Evolutionary conservation across 2,888 invertebrate genomes (phyloP).

Genomic region (Ctenicera cuprea): DNA sequence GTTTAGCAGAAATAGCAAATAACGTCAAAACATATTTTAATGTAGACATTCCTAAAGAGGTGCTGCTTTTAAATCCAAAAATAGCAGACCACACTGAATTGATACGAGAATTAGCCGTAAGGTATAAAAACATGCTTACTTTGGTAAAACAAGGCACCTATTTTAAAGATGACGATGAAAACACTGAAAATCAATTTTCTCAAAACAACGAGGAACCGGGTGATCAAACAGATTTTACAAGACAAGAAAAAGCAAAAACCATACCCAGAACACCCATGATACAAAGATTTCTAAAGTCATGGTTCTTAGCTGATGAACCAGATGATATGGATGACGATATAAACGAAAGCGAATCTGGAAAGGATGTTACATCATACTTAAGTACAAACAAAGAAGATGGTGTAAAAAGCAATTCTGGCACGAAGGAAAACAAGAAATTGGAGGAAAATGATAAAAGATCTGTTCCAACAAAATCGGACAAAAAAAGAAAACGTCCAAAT

Average conservation of each 20-base stretch:
- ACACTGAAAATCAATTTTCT: background rate
- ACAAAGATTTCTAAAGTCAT: constrained; percentile 42
- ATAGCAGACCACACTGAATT: constrained; percentile 73
- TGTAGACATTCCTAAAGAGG: constrained; percentile 75
- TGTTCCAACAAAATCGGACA: constrained; percentile 10
- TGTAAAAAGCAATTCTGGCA: too few species aligned
- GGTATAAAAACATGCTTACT: constrained; percentile 45
- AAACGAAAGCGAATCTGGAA: background rate
- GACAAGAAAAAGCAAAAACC: constrained; percentile 4
- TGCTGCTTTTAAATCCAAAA: constrained; percentile 75
- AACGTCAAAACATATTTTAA: constrained; percentile 68
- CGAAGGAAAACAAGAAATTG: too few species aligned
- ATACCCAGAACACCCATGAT: constrained; percentile 38
- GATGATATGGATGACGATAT: constrained; percentile 4
- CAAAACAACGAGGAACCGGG: too few species aligned
- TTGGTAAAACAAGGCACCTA: constrained; percentile 43
- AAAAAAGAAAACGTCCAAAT: constrained; percentile 12
- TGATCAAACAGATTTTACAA: constrained; percentile 3
- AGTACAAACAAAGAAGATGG: background rate
- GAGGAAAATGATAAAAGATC: background rate
- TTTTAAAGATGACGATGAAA: constrained; percentile 40
- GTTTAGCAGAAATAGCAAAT: constrained; percentile 72
- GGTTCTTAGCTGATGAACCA: constrained; percentile 38
- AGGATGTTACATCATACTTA: background rate
- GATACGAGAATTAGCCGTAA: constrained; percentile 66